phyloP scores from a whole-genome alignment of 1,140 invertebrate species.

The Bombus polaris region DNA sequence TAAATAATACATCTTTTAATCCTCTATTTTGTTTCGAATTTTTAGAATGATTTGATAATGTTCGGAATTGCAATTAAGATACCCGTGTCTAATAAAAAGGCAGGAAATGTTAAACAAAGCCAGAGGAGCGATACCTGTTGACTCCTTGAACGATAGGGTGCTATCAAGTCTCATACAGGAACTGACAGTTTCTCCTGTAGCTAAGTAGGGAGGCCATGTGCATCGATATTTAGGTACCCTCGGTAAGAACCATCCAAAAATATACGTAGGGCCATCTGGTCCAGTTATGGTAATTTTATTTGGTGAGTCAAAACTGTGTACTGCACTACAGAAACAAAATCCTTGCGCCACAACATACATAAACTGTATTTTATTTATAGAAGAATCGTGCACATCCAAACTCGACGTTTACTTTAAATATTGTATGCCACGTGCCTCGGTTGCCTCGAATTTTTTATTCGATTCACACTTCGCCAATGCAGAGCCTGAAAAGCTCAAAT shows the following conservation, averaged over 20 bases:
- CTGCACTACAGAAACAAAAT: conserved; percentile 15
- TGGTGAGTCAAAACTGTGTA: conserved; percentile 38
- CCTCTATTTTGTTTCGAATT: not conserved
- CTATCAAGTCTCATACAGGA: not conserved
- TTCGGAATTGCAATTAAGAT: too few relatives aligned
- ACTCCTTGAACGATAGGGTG: conserved; percentile 1
- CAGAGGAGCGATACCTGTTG: not conserved
- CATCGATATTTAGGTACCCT: conserved; percentile 46
- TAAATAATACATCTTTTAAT: not conserved
- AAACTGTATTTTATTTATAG: conserved; percentile 34
- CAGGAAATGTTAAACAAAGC: not conserved
- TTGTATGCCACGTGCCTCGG: not conserved
- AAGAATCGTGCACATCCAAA: not conserved
- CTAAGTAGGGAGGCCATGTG: conserved; percentile 64
- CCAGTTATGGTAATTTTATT: conserved; percentile 62
- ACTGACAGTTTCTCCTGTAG: conserved; percentile 8
- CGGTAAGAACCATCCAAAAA: conserved; percentile 60
- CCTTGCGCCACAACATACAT: conserved; percentile 1
- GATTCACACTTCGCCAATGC: not conserved
- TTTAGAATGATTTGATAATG: not conserved
- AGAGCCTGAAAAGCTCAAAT: too few relatives aligned
- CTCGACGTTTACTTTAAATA: not conserved
- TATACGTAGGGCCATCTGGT: conserved; percentile 55
- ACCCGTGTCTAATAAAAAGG: too few relatives aligned
- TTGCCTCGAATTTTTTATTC: not conserved